Evolutionary conservation across 2,888 invertebrate species (phyloP).

Genomic region (Drosophila conformis): DNA sequence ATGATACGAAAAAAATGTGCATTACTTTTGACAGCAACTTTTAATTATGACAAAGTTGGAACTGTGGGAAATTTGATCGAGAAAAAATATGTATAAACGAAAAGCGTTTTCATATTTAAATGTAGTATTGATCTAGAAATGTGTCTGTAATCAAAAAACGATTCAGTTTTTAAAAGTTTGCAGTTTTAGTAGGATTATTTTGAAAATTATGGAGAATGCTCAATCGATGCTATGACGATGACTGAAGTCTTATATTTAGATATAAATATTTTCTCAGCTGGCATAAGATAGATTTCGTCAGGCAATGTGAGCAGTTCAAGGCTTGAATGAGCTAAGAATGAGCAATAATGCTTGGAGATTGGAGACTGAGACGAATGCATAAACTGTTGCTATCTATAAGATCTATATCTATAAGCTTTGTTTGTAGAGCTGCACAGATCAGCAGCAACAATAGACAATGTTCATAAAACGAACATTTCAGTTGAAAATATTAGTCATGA

Average conservation of each 20-base stretch:
- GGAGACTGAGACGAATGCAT: background rate
- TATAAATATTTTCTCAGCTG: background rate
- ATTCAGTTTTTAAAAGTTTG: background rate
- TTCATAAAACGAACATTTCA: background rate
- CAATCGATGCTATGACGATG: background rate
- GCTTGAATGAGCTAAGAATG: background rate
- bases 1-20: background rate
- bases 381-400: background rate
- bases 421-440: background rate
- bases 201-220: background rate
- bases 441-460: background rate
- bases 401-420: background rate
- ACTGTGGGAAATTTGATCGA: background rate
- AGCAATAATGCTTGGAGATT: background rate
- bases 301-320: background rate
- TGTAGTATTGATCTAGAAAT: background rate
- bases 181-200: background rate
- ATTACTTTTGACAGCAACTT: background rate
- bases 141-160: no score
- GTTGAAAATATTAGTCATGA: constrained; percentile 6
- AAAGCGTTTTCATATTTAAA: background rate
- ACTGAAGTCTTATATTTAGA: background rate
- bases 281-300: background rate
- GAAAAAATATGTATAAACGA: no score
- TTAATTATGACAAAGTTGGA: background rate